Evolutionary conservation across 2,797 vertebrate species (phyloP).

Genomic region (Enteromius paludinosus): DNA sequence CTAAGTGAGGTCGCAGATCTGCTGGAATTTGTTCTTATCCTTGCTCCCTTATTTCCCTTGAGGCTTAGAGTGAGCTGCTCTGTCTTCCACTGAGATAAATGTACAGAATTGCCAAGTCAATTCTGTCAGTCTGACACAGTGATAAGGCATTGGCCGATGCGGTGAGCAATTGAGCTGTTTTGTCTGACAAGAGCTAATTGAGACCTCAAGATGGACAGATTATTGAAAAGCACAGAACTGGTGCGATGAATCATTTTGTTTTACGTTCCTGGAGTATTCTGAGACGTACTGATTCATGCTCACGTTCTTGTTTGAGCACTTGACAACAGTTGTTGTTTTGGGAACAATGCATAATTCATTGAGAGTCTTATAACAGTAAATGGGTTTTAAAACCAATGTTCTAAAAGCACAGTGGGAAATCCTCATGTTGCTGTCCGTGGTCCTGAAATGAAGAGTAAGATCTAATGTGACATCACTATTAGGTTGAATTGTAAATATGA

Average conservation of each 20-base stretch:
- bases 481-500: conserved; percentile 6
- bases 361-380: conserved; percentile 1
- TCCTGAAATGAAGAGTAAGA: neutral
- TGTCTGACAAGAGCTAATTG: conserved; percentile 48
- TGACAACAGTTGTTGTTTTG: conserved; percentile 25
- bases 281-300: conserved; percentile 11
- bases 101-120: conserved; percentile 51
- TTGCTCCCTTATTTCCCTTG: conserved; percentile 55
- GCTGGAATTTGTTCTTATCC: conserved; percentile 58
- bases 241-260: neutral
- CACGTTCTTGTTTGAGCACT: conserved; percentile 2
- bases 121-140: conserved; percentile 48
- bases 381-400: neutral
- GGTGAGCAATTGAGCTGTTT: conserved; percentile 43
- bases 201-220: conserved; percentile 42
- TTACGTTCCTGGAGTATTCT: neutral
- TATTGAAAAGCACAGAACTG: conserved; percentile 31
- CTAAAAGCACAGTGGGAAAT: neutral
- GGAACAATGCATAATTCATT: conserved; percentile 10
- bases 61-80: conserved; percentile 44
- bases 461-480: conserved; percentile 18
- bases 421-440: conserved; percentile 25
- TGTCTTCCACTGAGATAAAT: conserved; percentile 53
- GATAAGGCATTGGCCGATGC: conserved; percentile 43
- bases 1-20: conserved; percentile 47